Evolutionary conservation across 2,888 invertebrate species (phyloP), one percentile per base, ranked within the genome.

Genomic region (Oithona nana): DNA sequence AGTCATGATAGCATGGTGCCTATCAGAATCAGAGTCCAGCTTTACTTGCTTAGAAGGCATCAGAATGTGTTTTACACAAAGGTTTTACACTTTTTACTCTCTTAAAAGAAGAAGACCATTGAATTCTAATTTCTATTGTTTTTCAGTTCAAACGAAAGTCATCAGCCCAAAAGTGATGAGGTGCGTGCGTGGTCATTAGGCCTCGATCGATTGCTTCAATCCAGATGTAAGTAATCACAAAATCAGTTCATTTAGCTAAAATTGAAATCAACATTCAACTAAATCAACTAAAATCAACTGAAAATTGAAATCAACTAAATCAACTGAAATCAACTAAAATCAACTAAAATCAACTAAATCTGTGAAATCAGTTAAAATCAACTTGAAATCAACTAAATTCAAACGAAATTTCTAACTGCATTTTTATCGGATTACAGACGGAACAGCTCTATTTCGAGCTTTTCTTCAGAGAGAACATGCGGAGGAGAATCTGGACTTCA

Each of bases 401-500:
- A n/a, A n/a, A n/a, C n/a, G n/a, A n/a, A n/a, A n/a, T n/a, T n/a
- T n/a, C n/a, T n/a, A n/a, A n/a, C n/a, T n/a, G n/a, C n/a, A n/a
- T n/a, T n/a, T n/a, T n/a, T n/a, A n/a, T n/a, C n/a, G n/a, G n/a
- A 16, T 67, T 69, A 49, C 71, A 78, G 78, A 75, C 70, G 78
- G 78, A 4, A 69, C 76, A 64, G 73, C 75, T 24, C 68, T 79
- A 57, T 79, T 79, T 70, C 71, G 74, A 62, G 76, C 75, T 4
- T 79, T 79, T 68, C 71, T 79, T 6, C 73, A 74, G 66, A 72
- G 76, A 1, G 79, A 79, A 68, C 78, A 76, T 68, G 77, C 77
- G 66, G 77, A 79, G 65, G 79, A 79, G 67, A 79, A 79, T 67
- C 71, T 79, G 28, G 79, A 79, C 66, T 79, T 79, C 68, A 78